Evolutionary conservation across 2,113 vertebrate genomes (phyloP), one percentile per base, ranked within the genome.

Genomic region (Apus apus): DNA sequence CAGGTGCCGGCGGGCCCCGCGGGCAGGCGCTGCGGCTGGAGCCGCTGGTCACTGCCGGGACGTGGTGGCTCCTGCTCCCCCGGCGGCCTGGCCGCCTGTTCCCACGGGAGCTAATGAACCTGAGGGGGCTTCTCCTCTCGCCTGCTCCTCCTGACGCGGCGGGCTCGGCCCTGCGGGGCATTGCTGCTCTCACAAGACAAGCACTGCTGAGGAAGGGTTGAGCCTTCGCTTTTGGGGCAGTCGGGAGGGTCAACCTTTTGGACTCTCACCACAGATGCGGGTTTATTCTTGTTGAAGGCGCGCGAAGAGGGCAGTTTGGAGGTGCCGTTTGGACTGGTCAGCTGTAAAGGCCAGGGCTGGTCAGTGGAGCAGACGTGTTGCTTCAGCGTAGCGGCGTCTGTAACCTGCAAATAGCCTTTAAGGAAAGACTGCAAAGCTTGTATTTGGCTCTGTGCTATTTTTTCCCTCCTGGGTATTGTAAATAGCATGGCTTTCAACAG

Each of bases 41-140:
- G 36, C 34, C 2, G 1, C 20, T 6, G 45, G 45, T 15, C 7
- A 2, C 22, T 23, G 56, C 21, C 8, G 11, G 9, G 40, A 40
- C n/a, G n/a, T n/a, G n/a, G n/a, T n/a, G n/a, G n/a, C n/a, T n/a
- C n/a, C n/a, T n/a, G n/a, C n/a, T n/a, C n/a, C n/a, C n/a, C n/a
- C n/a, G n/a, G n/a, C n/a, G n/a, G 12, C 23, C 10, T 0, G 0
- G 7, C 22, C 70, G 56, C 0, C 0, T 22, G 50, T 13, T 72
- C 16, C 18, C 14, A 4, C 40, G 40, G 13, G 20, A 78, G 6
- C 17, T 26, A 61, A 3, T 15, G 43, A n/a, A 56, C 20, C 23
- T 26, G 51, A 25, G 45, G 48, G 6, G 15, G 34, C 32, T 68
- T 6, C 8, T 60, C 11, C 20, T 11, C 20, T 53, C 56, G 25